phyloP scores from a whole-genome alignment of 2,888 invertebrate species.

The Esperia sulphurella region DNA sequence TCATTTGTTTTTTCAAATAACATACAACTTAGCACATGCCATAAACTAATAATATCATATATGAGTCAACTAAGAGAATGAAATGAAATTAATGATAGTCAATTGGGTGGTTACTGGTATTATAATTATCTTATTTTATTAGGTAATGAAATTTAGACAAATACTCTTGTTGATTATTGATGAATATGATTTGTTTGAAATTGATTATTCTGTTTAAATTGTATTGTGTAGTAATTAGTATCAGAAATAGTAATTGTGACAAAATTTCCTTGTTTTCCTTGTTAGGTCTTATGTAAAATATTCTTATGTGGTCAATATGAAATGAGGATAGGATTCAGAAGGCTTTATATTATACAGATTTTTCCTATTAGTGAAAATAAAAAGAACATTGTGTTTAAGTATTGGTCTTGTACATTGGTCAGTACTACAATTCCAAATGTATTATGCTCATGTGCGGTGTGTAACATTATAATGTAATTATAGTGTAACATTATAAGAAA shows the following conservation, averaged over 20 bases:
- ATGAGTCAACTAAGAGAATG: background rate
- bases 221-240: background rate
- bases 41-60: too few relatives aligned
- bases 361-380: background rate
- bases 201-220: background rate
- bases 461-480: slow-evolving; percentile 29
- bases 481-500: slow-evolving; percentile 34
- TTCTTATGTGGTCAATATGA: background rate
- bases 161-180: slow-evolving; percentile 13
- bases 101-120: slow-evolving; percentile 42
- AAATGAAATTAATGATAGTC: slow-evolving; percentile 27
- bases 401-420: background rate
- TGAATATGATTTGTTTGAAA: slow-evolving; percentile 9
- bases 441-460: slow-evolving; percentile 54
- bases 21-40: too few relatives aligned
- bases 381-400: background rate
- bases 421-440: slow-evolving; percentile 31
- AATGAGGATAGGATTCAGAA: too few relatives aligned
- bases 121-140: slow-evolving; percentile 1
- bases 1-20: too few relatives aligned
- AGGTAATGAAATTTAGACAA: slow-evolving; percentile 12
- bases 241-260: background rate
- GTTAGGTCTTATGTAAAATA: background rate
- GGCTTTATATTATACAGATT: background rate
- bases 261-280: background rate